phyloP scores from a whole-genome alignment of 2,797 vertebrate species.

The Takifugu rubripes region DNA sequence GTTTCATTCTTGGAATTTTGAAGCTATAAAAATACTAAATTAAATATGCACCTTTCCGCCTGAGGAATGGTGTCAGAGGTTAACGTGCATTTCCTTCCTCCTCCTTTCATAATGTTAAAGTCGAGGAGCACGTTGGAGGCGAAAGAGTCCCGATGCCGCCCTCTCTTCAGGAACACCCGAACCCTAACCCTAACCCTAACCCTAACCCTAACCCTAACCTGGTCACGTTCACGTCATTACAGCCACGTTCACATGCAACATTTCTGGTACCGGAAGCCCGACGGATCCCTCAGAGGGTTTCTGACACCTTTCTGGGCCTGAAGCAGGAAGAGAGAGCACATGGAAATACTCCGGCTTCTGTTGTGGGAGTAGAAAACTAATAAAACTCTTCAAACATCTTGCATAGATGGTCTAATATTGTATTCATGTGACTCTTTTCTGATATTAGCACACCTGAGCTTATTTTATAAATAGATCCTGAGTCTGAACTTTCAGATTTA shows the following conservation, averaged over 20 bases:
- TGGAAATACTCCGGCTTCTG: too few relatives aligned
- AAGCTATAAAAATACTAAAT: not conserved
- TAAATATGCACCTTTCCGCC: slow-evolving; percentile 18
- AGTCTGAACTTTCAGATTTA: not conserved
- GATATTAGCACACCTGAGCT: not conserved
- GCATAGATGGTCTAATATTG: not conserved
- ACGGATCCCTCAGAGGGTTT: too few relatives aligned
- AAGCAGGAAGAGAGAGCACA: too few relatives aligned
- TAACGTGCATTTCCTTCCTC: slow-evolving; percentile 8
- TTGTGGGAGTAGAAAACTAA: too few relatives aligned
- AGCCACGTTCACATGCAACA: too few relatives aligned
- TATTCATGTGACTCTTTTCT: not conserved
- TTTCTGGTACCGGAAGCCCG: too few relatives aligned
- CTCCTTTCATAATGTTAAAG: not conserved
- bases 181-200: too few relatives aligned
- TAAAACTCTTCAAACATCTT: not conserved
- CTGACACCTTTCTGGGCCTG: too few relatives aligned
- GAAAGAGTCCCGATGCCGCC: not conserved
- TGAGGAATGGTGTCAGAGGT: slow-evolving; percentile 12
- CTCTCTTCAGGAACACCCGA: not conserved
- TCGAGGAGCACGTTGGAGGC: slow-evolving; percentile 1
- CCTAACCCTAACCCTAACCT: too few relatives aligned
- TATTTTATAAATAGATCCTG: not conserved
- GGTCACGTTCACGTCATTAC: not conserved
- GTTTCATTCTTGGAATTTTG: too few relatives aligned